Percentiles rank a stretch among this genome's conserved stretches.
phyloP scores from a whole-genome alignment of 2,797 vertebrate genomes.

The Lates japonicus region DNA sequence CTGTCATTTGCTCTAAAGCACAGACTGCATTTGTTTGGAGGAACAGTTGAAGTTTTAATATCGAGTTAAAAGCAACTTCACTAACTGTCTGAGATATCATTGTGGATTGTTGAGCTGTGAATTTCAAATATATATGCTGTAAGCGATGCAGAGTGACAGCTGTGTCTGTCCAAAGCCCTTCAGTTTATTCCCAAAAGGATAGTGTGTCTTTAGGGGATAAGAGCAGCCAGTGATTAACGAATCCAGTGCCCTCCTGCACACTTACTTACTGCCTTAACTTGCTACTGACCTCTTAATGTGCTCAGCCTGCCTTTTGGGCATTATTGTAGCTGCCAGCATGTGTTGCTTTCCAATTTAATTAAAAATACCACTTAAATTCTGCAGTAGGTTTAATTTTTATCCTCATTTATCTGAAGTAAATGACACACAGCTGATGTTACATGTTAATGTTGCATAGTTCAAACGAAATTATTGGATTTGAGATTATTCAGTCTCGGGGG shows the following conservation, averaged over 20 bases:
- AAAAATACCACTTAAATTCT: not conserved
- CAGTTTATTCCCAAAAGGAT: not conserved
- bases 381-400: not conserved
- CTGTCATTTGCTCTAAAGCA: too few species aligned
- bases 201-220: constrained; percentile 3
- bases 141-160: not conserved
- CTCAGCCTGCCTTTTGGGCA: not conserved
- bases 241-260: not conserved
- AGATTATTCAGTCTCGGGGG: too few species aligned
- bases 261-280: not conserved
- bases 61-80: not conserved
- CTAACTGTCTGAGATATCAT: not conserved
- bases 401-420: not conserved
- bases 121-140: not conserved
- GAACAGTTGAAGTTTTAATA: not conserved
- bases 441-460: not conserved
- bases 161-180: constrained; percentile 12
- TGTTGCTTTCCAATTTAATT: not conserved
- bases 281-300: not conserved
- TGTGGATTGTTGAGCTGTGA: not conserved
- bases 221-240: not conserved
- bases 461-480: not conserved
- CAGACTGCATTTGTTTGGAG: too few species aligned
- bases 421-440: not conserved
- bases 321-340: not conserved